Percentiles rank a stretch among this genome's conserved stretches.
phyloP scores from a whole-genome alignment of 2,797 vertebrate genomes.

The Squalus acanthias region DNA sequence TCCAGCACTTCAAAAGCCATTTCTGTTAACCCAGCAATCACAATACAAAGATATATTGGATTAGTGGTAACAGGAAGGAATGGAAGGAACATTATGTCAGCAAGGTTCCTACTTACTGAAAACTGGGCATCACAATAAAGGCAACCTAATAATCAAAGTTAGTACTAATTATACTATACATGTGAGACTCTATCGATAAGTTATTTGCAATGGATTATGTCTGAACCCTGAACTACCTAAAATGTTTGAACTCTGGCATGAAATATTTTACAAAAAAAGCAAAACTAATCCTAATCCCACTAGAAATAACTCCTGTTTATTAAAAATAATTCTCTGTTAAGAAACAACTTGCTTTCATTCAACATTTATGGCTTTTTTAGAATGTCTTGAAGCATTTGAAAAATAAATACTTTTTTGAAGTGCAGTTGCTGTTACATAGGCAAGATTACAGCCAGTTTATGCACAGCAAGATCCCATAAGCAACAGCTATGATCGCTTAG shows the following conservation, averaged over 20 bases:
- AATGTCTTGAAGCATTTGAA: neutral
- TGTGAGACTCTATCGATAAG: neutral
- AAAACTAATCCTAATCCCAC: neutral
- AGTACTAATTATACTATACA: neutral
- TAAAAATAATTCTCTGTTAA: neutral
- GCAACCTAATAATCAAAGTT: neutral
- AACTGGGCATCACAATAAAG: neutral
- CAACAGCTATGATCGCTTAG: neutral
- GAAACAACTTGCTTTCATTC: neutral
- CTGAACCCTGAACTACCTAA: neutral
- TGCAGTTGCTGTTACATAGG: neutral
- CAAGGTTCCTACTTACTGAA: neutral
- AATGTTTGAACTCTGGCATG: neutral
- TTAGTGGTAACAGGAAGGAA: constrained; percentile 12
- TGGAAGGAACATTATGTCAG: neutral
- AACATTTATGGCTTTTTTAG: neutral
- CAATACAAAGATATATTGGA: neutral
- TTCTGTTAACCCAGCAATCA: constrained; percentile 17
- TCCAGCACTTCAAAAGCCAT: constrained; percentile 4
- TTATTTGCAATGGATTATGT: neutral
- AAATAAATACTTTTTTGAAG: neutral
- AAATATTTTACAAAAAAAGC: no score
- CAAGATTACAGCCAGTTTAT: neutral
- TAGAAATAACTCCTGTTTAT: neutral
- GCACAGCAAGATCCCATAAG: neutral